Evolutionary conservation across 2,888 invertebrate genomes (phyloP), one percentile per base, ranked within the genome.

Genomic region (Leptothorax acervorum): DNA sequence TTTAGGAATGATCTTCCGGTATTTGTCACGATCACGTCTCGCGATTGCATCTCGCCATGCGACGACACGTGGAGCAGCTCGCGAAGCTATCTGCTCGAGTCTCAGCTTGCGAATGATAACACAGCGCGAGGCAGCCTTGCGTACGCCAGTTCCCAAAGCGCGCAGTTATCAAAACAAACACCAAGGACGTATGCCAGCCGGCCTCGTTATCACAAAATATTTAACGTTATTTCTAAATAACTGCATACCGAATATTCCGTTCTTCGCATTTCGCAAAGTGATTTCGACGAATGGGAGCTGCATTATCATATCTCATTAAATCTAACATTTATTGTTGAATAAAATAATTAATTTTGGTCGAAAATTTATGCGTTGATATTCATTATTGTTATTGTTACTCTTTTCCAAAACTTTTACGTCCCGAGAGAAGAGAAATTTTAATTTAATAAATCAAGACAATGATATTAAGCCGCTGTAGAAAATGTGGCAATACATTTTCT

Each of bases 261-360:
- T 35, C 9, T 63, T 63, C 11, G 31, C 35, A 62, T 62, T 62
- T 62, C 35, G n/a, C 5, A 63, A 39, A 63, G n/a, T 39, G 11
- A 63, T 63, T 65, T 42, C 3, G 65, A 42, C 15, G 65, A 45
- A 65, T n/a, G 6, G 23, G 2, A 6, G 55, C 4, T 55, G 11
- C 23, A 3, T 60, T 63, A n/a, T 39, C 39, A 39, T 11, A n/a
- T 15, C 39, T 39, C 39, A 63, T 63, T 63, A 39, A 63, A 63
- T 63, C 62, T 39, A 39, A 65, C 8, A 15, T 65, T 65, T 65
- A 42, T 65, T 42, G 11, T 65, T 65, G 42, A 45, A 65, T 65
- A 23, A 23, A 65, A 42, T 65, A 65, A 65, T 42, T 42, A 6
- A 23, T 42, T 65, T 42, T 15, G 15, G 1, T 65, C 23, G 42